Conservation (phyloP, 2,113 vertebrate species). For the Ctenomys sociabilis region DNA sequence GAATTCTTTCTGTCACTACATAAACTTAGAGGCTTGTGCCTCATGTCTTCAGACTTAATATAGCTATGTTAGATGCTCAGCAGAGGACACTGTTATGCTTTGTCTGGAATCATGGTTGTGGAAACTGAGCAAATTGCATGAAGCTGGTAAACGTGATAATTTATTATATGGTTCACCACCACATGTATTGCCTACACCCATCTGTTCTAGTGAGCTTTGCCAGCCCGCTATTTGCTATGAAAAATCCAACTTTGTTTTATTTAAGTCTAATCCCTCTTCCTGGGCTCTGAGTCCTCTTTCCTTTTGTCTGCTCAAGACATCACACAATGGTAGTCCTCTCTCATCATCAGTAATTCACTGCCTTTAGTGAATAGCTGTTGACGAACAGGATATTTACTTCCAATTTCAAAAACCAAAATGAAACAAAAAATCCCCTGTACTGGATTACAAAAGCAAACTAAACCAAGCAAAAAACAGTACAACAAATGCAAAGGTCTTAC, state of each 20-base stretch:
- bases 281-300: neutral
- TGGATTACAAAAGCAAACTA: neutral
- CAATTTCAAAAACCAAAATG: neutral
- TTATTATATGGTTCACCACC: neutral
- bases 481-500: neutral
- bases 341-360: neutral
- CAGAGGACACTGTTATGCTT: neutral
- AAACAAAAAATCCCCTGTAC: neutral
- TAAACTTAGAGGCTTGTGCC: neutral
- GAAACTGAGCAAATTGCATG: neutral
- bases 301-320: neutral
- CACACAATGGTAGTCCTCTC: neutral
- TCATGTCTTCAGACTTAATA: neutral
- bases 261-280: neutral
- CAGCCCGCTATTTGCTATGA: neutral
- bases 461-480: neutral
- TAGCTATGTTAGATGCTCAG: neutral
- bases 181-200: too few relatives aligned
- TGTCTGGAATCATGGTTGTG: neutral
- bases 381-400: slow-evolving; percentile 8
- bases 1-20: neutral
- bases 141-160: neutral
- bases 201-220: neutral
- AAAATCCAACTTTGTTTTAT: neutral
- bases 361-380: neutral